A percentile compares a stretch with the other conserved stretches of the same genome.
These are phyloP conservation scores for Caradrina kadenii DNA, from an alignment of 2,888 invertebrate genomes.

Conservation along the genomic window DNA sequence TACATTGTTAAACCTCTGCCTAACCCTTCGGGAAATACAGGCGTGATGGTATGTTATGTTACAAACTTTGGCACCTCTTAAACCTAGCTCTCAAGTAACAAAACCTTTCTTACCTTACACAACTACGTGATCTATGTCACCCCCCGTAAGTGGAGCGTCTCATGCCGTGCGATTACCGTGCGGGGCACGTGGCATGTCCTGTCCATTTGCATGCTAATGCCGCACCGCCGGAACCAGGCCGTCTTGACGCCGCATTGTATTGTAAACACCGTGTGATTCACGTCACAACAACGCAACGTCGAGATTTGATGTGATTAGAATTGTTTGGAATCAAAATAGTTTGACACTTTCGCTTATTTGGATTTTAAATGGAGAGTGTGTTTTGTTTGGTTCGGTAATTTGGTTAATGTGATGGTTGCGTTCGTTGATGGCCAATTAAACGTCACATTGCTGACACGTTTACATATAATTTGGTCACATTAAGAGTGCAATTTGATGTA, in stretches of 20 bases:
- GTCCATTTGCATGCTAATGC: slow-evolving; percentile 71
- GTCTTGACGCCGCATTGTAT: slow-evolving; percentile 54
- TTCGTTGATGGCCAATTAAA: neutral
- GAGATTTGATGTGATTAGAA: slow-evolving; percentile 52
- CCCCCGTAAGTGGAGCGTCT: slow-evolving; percentile 45
- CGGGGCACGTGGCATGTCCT: slow-evolving; percentile 62
- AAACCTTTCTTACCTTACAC: neutral
- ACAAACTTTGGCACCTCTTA: neutral
- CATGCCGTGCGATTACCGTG: slow-evolving; percentile 52
- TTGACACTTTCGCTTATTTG: slow-evolving; percentile 40
- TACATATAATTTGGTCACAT: slow-evolving; percentile 6
- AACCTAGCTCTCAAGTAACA: neutral
- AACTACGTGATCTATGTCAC: slow-evolving; percentile 39
- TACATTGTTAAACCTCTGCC: too few relatives aligned
- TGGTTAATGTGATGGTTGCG: neutral
- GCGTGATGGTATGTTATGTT: too few relatives aligned
- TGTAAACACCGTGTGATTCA: slow-evolving; percentile 63
- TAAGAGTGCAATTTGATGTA: slow-evolving; percentile 3
- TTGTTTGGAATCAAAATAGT: slow-evolving; percentile 10
- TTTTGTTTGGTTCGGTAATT: neutral
- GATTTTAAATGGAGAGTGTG: neutral
- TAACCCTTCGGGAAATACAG: too few relatives aligned
- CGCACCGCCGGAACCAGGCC: slow-evolving; percentile 47
- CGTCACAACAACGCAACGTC: slow-evolving; percentile 34
- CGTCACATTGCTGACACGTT: slow-evolving; percentile 5